These are phyloP conservation scores for Macropis europaea DNA, from an alignment of 2,888 invertebrate species.

Conservation along the genomic window DNA sequence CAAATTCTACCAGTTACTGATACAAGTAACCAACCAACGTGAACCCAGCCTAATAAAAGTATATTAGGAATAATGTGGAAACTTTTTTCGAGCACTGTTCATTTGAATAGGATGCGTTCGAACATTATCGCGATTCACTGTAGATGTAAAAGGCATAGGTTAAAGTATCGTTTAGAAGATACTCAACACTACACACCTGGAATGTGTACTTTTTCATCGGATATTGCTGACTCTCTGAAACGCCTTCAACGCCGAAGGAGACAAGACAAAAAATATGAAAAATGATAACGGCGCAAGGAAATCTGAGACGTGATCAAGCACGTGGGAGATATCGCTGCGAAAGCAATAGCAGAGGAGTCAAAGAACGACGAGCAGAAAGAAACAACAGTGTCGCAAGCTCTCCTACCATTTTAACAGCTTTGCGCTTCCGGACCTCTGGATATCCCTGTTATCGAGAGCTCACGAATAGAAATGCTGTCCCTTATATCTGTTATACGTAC, in stretches of 20 bases:
- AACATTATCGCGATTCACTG: no score
- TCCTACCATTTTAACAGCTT: slow-evolving; percentile 21
- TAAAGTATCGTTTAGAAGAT: neutral
- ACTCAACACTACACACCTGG: slow-evolving; percentile 17
- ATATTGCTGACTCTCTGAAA: slow-evolving; percentile 32
- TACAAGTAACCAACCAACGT: no score
- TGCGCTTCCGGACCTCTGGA: slow-evolving; percentile 48
- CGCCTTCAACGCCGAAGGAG: neutral
- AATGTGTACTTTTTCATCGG: neutral
- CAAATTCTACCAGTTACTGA: no score
- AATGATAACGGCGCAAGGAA: slow-evolving; percentile 42
- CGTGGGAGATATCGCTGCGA: slow-evolving; percentile 53
- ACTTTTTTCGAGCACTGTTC: no score
- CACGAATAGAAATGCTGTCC: no score
- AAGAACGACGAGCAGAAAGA: slow-evolving; percentile 33
- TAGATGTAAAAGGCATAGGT: no score
- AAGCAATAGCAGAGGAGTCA: slow-evolving; percentile 42
- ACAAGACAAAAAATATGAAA: slow-evolving; percentile 5
- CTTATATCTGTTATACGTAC: no score
- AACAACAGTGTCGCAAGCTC: neutral
- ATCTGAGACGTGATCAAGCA: slow-evolving; percentile 55
- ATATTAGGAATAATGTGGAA: no score
- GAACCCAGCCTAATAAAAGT: no score
- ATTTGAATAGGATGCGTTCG: no score
- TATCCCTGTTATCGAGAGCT: slow-evolving; percentile 42